Evolutionary conservation across 2,113 vertebrate genomes (phyloP).

Genomic region (Todiramphus saurophagus): DNA sequence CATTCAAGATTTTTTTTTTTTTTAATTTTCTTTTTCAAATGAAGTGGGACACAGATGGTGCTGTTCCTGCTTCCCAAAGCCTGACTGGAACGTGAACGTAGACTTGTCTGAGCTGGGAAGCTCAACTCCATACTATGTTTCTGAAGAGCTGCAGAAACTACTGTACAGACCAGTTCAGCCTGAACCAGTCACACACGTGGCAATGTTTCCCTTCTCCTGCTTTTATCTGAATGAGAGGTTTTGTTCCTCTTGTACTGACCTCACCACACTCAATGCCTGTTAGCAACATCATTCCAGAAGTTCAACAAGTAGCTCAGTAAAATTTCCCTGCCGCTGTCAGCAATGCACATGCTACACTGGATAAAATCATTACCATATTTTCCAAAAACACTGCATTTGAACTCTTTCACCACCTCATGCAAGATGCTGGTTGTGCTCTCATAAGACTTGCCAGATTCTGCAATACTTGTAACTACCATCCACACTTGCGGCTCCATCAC

Average conservation of each 20-base stretch:
- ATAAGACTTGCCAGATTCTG: neutral
- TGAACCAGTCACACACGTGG: neutral
- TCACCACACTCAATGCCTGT: neutral
- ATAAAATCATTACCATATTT: neutral
- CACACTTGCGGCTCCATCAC: neutral
- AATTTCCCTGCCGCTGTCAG: neutral
- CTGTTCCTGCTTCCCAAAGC: neutral
- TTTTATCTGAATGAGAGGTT: slow-evolving; percentile 9
- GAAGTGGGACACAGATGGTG: slow-evolving; percentile 40
- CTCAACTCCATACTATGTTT: neutral
- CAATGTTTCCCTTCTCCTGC: neutral
- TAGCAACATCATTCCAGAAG: neutral
- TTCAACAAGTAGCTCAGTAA: neutral
- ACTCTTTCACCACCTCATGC: neutral
- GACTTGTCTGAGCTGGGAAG: neutral
- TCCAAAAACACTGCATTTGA: neutral
- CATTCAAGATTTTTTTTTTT: neutral
- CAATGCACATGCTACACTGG: accelerated
- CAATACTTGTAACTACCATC: accelerated
- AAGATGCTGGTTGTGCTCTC: accelerated
- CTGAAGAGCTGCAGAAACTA: neutral
- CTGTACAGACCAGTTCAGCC: neutral
- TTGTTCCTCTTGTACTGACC: neutral
- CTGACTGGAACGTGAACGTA: neutral
- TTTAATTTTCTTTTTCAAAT: neutral